Conservation (phyloP, 2,113 vertebrate species). For the Tursiops truncatus region DNA sequence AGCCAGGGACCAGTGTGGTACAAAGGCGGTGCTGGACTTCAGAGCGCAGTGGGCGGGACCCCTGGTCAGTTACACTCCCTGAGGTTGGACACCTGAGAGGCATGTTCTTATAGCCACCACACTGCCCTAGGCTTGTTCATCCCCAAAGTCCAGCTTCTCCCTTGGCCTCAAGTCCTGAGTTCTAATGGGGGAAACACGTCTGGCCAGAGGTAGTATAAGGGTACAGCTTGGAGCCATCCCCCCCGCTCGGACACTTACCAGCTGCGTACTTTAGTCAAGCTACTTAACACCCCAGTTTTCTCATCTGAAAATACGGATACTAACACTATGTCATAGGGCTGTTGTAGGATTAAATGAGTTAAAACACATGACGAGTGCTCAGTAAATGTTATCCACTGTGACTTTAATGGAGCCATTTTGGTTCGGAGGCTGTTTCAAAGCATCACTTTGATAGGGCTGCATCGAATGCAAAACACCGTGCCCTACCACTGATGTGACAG, state of each 20-base stretch:
- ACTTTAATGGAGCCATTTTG: neutral
- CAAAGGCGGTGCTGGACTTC: neutral
- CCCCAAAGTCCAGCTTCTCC: neutral
- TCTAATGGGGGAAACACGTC: neutral
- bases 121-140: neutral
- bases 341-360: neutral
- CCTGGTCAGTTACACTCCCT: neutral
- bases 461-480: neutral
- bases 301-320: neutral
- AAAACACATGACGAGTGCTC: neutral
- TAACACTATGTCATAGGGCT: neutral
- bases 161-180: neutral
- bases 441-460: neutral
- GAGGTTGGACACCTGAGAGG: neutral
- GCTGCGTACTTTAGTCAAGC: neutral
- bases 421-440: neutral
- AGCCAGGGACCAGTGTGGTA: neutral
- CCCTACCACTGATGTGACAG: neutral
- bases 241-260: no score
- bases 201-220: neutral
- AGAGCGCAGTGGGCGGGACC: neutral
- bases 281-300: neutral
- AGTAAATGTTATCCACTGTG: neutral
- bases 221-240: neutral
- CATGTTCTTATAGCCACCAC: neutral